phyloP scores from a whole-genome alignment of 2,797 vertebrate species.

The Neomorphus geoffroyi region DNA sequence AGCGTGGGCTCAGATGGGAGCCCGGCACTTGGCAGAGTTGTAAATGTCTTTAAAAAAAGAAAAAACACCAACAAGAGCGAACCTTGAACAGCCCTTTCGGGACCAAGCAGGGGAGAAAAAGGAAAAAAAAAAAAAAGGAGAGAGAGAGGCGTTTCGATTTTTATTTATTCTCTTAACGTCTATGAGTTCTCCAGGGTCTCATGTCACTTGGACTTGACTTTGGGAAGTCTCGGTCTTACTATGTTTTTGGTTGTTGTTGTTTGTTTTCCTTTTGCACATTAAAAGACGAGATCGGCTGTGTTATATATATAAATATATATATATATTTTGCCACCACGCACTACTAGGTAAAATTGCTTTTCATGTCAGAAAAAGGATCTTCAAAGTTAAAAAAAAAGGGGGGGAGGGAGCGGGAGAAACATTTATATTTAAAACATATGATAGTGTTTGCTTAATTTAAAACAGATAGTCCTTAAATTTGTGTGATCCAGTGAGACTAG shows the following conservation, averaged over 20 bases:
- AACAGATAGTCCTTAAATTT: constrained; percentile 78
- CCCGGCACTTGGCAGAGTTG: constrained; percentile 89
- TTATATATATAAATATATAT: constrained; percentile 72
- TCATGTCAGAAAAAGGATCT: constrained; percentile 57
- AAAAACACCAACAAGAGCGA: constrained; percentile 38
- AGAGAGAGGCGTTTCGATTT: constrained; percentile 61
- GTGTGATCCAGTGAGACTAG: constrained; percentile 89
- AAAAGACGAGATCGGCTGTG: constrained; percentile 72
- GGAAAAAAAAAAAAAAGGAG: constrained; percentile 63
- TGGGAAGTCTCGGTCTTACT: constrained; percentile 74
- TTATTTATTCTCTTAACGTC: constrained; percentile 93
- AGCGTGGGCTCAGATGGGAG: constrained; percentile 77
- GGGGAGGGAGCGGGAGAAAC: constrained; percentile 43
- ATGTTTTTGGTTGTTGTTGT: constrained; percentile 17
- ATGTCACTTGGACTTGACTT: constrained; percentile 76
- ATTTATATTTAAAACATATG: constrained; percentile 77
- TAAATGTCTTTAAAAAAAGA: constrained; percentile 85
- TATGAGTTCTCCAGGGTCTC: constrained; percentile 83
- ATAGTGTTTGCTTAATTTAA: constrained; percentile 77
- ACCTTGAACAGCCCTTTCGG: constrained; percentile 82
- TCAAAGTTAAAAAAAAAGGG: constrained; percentile 56
- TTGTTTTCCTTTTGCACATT: constrained; percentile 84
- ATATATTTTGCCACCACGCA: constrained; percentile 77
- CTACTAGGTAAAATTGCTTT: constrained; percentile 74
- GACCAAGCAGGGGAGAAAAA: constrained; percentile 74